phyloP scores from a whole-genome alignment of 2,888 invertebrate genomes.

The Diloba caeruleocephala region DNA sequence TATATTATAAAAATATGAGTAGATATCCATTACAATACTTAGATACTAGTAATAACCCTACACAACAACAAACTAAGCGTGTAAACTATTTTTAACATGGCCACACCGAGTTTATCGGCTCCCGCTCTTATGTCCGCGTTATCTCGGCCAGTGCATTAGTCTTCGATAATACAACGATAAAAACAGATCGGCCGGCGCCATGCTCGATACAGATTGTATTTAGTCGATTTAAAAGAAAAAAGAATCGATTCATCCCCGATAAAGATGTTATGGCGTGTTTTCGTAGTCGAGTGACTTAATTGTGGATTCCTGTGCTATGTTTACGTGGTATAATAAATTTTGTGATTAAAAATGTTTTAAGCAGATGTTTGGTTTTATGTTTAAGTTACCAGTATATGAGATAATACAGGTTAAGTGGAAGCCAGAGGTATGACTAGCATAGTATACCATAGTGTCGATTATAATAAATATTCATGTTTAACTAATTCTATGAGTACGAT shows the following conservation, averaged over 20 bases:
- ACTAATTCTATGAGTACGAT: constrained; percentile 38
- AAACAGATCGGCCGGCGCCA: constrained; percentile 87
- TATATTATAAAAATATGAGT: constrained; percentile 8
- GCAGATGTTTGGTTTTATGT: constrained; percentile 57
- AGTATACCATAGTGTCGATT: constrained; percentile 26
- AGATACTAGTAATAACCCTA: constrained; percentile 56
- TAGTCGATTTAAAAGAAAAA: constrained; percentile 83
- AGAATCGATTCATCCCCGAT: constrained; percentile 79
- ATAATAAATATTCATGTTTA: constrained; percentile 26
- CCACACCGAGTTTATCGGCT: constrained; percentile 87
- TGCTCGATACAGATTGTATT: constrained; percentile 84
- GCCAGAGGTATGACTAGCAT: constrained; percentile 24
- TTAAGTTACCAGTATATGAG: constrained; percentile 47
- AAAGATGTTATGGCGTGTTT: constrained; percentile 86
- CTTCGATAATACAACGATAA: constrained; percentile 87
- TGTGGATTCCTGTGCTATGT: constrained; percentile 81
- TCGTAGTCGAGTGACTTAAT: constrained; percentile 83
- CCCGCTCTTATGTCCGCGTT: constrained; percentile 85
- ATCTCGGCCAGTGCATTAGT: constrained; percentile 87
- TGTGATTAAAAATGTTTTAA: constrained; percentile 62
- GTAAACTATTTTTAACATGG: constrained; percentile 88
- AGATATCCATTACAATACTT: constrained; percentile 41
- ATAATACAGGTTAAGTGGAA: constrained; percentile 48
- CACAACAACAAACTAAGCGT: constrained; percentile 82
- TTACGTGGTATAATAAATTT: constrained; percentile 68